Base-by-base conservation (phyloP, 2,797 vertebrate genomes). In the Myotis findleyi region DNA sequence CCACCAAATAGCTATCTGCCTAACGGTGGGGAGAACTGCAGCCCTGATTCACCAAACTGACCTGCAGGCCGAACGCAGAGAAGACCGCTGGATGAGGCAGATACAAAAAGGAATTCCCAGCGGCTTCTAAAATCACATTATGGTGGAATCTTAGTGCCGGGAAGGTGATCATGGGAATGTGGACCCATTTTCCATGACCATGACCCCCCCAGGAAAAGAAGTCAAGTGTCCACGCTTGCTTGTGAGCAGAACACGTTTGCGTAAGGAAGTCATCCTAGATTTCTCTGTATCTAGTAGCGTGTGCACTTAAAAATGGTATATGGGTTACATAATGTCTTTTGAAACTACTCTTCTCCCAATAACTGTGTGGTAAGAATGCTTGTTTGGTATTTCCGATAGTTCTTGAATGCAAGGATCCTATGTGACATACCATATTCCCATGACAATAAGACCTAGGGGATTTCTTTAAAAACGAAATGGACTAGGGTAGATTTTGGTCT, bases 391-490 rank as follows among this genome's bases (percentile, higher is more conserved):
- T 81, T 92, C 68, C 81, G 51, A 51, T 69, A 96, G 57, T 93
- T 82, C 55, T 66, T 64, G 47, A 90, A 59, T 73, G 80, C 51
- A 18, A n/a, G 21, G 25, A 33, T 89, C 68, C 38, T 47, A 5
- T 64, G 25, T 72, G 71, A 59, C 55, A 55, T 73, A 75, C 64
- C 66, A 72, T 72, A 89, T 41, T 66, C 18, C 33, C 77, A 59
- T 53, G n/a, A 92, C 89, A 77, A 77, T 68, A 89, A 85, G 73
- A 75, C 33, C 38, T 49, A 59, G 83, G 55, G 77, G 47, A 55
- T 81, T 76, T 68, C 64, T 53, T 91, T 55, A 41, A 84, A 91
- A 89, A 64, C 3, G 8, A 71, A 93, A 77, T 44, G 53, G 33
- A 51, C 41, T 30, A 9, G 76, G n/a, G 21, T 16, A 71, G 55